Evolutionary conservation across 1,140 invertebrate genomes (phyloP), one percentile per base, ranked within the genome.

Genomic region (Coelopa frigida): DNA sequence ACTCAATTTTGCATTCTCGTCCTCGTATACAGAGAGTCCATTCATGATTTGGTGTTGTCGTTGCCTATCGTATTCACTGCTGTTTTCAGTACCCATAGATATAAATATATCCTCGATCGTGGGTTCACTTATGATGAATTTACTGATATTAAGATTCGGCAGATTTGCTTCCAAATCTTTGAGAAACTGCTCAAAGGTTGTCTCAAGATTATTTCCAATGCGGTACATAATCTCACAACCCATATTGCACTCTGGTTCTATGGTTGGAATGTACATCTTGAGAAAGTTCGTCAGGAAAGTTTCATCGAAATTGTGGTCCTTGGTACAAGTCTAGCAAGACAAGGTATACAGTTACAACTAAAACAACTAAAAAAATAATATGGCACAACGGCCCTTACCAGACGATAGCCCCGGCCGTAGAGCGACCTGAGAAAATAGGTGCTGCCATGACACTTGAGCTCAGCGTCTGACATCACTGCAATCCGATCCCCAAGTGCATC

Each of bases 101-200:
- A 64, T n/a, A 50, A 78, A 81, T 11, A 89, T 89, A 65, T 95
- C 91, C 67, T 94, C 91, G 36, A 94, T 66, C 1, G 90, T 92
- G 8, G 90, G 94, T 85, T 94, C 92, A 6, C 89, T 90, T 1
- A 94, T 82, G 0, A 90, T 90, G 61, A 90, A 94, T 59, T 84
- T 90, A 35, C 79, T 80, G 44, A 94, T 85, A 17, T 84, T 85
- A 36, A 78, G 52, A 7, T 65, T 55, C 3, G 55, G 53, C 21
- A 70, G 53, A 23, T 68, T 62, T 0, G 60, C 53, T 38, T 72
- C 73, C 1, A 78, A 73, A 31, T 76, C 73, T 14, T 75, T 59
- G 48, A 83, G 78, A 37, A 84, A 71, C 0, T 71, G 68, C 1
- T 63, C 61, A 49, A 83, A 83, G 7, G 79, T 62, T 4, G 70